Evolutionary conservation across 1,140 invertebrate species (phyloP), one percentile per base, ranked within the genome.

Genomic region (Solenopsis fugax): DNA sequence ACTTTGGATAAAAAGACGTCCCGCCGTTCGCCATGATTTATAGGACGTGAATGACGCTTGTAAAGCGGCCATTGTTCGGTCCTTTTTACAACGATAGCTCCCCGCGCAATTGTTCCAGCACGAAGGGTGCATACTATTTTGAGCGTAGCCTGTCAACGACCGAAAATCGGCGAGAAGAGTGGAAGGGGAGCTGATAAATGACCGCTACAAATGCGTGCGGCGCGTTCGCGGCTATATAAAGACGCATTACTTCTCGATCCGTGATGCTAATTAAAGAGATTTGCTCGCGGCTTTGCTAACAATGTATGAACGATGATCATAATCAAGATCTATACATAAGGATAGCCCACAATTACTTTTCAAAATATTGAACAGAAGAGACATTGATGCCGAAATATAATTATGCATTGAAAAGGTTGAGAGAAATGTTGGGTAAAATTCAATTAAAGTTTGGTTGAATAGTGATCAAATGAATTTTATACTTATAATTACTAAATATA

Each of bases 31-130:
- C 67, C 58, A 80, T 90, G 86, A 90, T 90, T 90, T 89, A 89
- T 71, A 87, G 88, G 50, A 90, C 88, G 85, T 84, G 71, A 77
- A 87, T 87, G 88, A 90, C 78, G 87, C 89, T 89, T 90, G 88
- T 89, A 89, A 90, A 90, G 72, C 88, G 48, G n/a, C 60, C 88
- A 90, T 90, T 90, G 89, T 90, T 84, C 80, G 67, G 56, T 65
- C 72, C 78, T 76, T 76, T 89, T 90, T 80, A 24, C 62, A 76
- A 72, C 54, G 77, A 82, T 21, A 75, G 37, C 18, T 41, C 52
- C n/a, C 56, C 77, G 50, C 58, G 58, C 62, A 50, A 80, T 84
- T 84, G 69, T 71, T 52, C 45, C 29, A 37, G 16, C 24, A 24
- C 62, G 69, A 64, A 48, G 54, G 78, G 60, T 85, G 78, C 60